Conservation (phyloP, 2,888 invertebrate genomes). For the Hybos culiciformis region DNA sequence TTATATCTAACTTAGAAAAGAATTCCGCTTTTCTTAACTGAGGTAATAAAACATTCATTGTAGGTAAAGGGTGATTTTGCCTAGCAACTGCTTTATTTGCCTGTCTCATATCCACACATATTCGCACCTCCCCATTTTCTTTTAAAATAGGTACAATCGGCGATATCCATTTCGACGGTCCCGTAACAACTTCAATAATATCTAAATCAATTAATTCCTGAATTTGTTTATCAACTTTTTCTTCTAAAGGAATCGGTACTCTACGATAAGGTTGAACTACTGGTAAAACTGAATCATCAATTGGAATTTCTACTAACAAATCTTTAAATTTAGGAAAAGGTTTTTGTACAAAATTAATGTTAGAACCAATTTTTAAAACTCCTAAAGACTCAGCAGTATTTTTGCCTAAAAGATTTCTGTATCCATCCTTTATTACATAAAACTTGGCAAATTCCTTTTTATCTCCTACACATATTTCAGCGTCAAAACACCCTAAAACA, state of each 20-base stretch:
- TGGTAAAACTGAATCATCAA: constrained; percentile 1
- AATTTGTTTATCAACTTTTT: constrained; percentile 6
- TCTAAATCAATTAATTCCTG: constrained; percentile 6
- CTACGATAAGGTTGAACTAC: constrained; percentile 4
- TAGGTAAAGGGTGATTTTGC: too few species aligned
- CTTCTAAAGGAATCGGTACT: background rate
- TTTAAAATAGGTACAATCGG: constrained; percentile 6
- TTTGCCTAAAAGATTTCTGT: constrained; percentile 7
- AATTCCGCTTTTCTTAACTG: too few species aligned
- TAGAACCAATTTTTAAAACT: background rate
- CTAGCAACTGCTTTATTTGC: too few species aligned
- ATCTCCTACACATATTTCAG: too few species aligned
- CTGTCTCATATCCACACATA: too few species aligned
- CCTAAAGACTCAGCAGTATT: constrained; percentile 2
- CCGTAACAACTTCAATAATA: too few species aligned
- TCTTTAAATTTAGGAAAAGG: constrained; percentile 5
- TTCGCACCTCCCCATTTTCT: constrained; percentile 6
- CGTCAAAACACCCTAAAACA: too few species aligned
- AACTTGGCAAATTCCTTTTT: too few species aligned
- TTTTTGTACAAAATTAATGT: background rate
- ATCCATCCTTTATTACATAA: constrained; percentile 6
- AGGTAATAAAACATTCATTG: too few species aligned
- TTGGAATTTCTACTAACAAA: constrained; percentile 3
- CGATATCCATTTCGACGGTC: too few species aligned
- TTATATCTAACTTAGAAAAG: too few species aligned